Conservation (phyloP, 2,113 vertebrate genomes). For the Callopanchax toddi region DNA sequence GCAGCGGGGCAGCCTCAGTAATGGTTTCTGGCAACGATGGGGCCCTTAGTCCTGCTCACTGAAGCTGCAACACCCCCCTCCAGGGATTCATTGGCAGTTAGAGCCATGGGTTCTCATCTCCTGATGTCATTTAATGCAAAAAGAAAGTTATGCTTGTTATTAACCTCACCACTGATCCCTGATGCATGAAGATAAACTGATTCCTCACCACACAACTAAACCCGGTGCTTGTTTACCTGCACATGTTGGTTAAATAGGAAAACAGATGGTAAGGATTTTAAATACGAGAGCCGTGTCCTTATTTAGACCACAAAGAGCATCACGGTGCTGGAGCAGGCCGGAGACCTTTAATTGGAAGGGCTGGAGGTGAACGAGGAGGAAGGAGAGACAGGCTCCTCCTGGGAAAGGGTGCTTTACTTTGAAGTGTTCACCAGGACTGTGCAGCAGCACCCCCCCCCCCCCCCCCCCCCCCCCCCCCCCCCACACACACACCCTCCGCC, state of each 20-base stretch:
- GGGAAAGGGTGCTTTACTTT: constrained; percentile 27
- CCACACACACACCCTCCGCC: too few species aligned
- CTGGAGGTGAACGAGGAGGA: neutral
- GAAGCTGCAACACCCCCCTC: constrained; percentile 73
- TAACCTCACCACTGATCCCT: constrained; percentile 32
- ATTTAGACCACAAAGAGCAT: constrained; percentile 20
- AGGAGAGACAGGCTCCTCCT: neutral
- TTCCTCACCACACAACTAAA: constrained; percentile 21
- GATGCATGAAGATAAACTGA: constrained; percentile 16
- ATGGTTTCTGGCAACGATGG: constrained; percentile 69
- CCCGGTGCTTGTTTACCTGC: constrained; percentile 31
- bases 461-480: constrained; percentile 3
- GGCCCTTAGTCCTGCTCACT: constrained; percentile 76
- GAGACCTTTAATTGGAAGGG: constrained; percentile 53
- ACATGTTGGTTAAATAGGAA: constrained; percentile 41
- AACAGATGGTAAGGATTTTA: too few species aligned
- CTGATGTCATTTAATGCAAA: constrained; percentile 47
- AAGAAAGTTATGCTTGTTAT: constrained; percentile 46
- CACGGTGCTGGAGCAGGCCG: constrained; percentile 19
- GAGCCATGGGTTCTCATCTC: constrained; percentile 51
- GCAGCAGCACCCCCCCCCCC: constrained; percentile 7
- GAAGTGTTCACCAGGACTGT: too few species aligned
- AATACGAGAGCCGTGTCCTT: constrained; percentile 9
- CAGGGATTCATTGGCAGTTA: constrained; percentile 60
- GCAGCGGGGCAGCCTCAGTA: constrained; percentile 51